phyloP scores from a whole-genome alignment of 2,113 vertebrate species.

The Entosphenus tridentatus region DNA sequence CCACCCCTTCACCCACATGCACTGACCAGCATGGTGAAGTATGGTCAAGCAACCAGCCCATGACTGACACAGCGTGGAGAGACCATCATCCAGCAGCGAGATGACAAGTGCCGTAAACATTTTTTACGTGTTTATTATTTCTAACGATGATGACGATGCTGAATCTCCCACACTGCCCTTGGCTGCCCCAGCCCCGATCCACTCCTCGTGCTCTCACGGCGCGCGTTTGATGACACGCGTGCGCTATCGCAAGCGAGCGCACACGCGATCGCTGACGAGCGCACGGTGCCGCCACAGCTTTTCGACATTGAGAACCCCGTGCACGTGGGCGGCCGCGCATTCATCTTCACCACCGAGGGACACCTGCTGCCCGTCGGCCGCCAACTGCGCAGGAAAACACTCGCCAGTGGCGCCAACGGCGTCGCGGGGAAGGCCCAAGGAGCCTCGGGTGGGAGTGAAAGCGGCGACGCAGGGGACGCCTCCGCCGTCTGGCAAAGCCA shows the following conservation, averaged over 20 bases:
- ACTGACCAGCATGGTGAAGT: too few species aligned
- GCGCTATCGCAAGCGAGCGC: neutral
- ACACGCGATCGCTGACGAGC: neutral
- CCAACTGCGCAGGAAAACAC: slow-evolving; percentile 49
- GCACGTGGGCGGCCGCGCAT: slow-evolving; percentile 59
- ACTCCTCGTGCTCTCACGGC: neutral
- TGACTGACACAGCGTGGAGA: too few species aligned
- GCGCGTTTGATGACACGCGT: neutral
- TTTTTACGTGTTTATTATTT: neutral
- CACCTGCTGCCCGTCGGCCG: slow-evolving; percentile 67
- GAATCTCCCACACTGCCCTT: neutral
- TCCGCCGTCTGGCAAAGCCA: slow-evolving; percentile 12
- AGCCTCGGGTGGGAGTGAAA: slow-evolving; percentile 29
- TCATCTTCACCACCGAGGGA: slow-evolving; percentile 91
- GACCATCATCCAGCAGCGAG: neutral
- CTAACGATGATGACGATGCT: neutral
- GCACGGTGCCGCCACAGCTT: slow-evolving; percentile 23
- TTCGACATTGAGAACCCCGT: slow-evolving; percentile 93
- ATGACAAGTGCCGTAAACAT: neutral
- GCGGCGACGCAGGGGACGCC: slow-evolving; percentile 20
- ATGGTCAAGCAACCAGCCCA: too few species aligned
- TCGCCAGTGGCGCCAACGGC: too few species aligned
- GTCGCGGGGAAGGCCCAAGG: too few species aligned
- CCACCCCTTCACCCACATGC: too few species aligned
- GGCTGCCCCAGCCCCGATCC: neutral